These are phyloP conservation scores for Theodoxus fluviatilis DNA, from an alignment of 2,888 invertebrate species.

Conservation along the genomic window DNA sequence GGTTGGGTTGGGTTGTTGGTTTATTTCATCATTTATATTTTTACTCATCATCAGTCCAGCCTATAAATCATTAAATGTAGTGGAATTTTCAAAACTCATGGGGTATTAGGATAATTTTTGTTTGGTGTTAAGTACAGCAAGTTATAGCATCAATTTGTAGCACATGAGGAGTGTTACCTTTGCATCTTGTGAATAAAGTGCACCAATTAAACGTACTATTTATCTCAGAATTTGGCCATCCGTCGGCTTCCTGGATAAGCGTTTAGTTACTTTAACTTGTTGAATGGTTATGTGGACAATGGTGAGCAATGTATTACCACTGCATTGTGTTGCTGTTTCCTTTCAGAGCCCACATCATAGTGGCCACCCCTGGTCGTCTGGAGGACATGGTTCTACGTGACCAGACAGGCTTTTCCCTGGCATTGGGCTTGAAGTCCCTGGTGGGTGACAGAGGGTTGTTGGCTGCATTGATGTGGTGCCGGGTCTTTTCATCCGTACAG, in stretches of 20 bases:
- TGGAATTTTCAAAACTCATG: too few relatives aligned
- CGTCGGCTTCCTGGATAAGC: background rate
- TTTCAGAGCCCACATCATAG: slow-evolving; percentile 77
- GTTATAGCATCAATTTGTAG: too few relatives aligned
- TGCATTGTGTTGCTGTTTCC: background rate
- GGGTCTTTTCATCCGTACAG: background rate
- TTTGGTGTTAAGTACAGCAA: too few relatives aligned
- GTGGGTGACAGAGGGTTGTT: slow-evolving; percentile 67
- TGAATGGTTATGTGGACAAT: too few relatives aligned
- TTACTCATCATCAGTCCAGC: too few relatives aligned
- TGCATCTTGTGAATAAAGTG: too few relatives aligned
- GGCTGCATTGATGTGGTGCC: background rate
- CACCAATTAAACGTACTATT: too few relatives aligned
- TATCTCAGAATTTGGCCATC: background rate
- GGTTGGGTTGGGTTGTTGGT: too few relatives aligned
- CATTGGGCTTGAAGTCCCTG: slow-evolving; percentile 78
- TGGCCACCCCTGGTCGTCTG: slow-evolving; percentile 93
- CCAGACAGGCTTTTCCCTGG: slow-evolving; percentile 65
- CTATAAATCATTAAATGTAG: too few relatives aligned
- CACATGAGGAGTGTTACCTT: too few relatives aligned
- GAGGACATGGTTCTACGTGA: slow-evolving; percentile 75
- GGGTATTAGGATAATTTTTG: too few relatives aligned
- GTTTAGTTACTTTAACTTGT: background rate
- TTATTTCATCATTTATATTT: too few relatives aligned
- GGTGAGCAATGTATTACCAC: background rate